Percentiles rank a stretch among this genome's conserved stretches.
Evolutionary conservation across 2,797 vertebrate species (phyloP).

Genomic region (Muscicapa comitata): DNA sequence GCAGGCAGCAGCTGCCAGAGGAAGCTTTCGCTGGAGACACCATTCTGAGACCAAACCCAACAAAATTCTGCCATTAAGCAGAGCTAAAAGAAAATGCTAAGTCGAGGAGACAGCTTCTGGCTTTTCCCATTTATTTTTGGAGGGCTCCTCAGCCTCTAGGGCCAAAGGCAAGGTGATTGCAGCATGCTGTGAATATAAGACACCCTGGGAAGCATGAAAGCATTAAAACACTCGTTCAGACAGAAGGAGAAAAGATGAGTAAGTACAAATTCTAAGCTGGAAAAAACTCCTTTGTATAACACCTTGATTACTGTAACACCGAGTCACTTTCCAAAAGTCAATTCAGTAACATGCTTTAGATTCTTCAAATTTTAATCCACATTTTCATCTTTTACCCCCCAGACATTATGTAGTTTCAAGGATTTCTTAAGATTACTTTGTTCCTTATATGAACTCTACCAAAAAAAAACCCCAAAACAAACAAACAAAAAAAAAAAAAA

Average conservation of each 20-base stretch:
- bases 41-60: neutral
- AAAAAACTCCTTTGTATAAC: neutral
- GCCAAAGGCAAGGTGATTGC: constrained; percentile 49
- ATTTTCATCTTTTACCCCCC: neutral
- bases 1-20: neutral
- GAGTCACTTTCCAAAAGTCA: neutral
- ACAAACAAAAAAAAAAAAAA: too few species aligned
- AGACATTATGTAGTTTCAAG: neutral
- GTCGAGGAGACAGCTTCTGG: neutral
- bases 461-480: neutral
- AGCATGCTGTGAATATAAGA: neutral
- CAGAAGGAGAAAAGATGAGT: neutral
- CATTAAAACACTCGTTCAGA: neutral
- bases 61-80: neutral
- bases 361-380: neutral
- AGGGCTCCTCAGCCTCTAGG: neutral
- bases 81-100: neutral
- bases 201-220: neutral
- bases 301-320: neutral
- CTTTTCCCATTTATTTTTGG: constrained; percentile 28
- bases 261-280: neutral
- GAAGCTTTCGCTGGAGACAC: neutral
- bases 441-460: neutral
- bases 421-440: neutral
- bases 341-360: neutral